Conservation (phyloP, 2,113 vertebrate genomes). For the Menura novaehollandiae region DNA sequence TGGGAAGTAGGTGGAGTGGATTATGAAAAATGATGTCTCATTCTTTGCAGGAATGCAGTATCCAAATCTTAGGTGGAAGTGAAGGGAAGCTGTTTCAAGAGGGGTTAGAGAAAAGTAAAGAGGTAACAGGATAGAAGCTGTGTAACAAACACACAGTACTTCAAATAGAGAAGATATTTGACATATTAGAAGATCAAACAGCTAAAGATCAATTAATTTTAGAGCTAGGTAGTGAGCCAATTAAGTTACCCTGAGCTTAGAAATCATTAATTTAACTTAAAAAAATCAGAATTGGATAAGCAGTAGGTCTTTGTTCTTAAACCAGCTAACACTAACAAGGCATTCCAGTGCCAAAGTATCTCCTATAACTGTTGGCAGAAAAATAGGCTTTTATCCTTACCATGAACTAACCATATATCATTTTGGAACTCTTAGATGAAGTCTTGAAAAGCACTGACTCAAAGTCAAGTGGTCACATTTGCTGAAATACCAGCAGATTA, state of each 20-base stretch:
- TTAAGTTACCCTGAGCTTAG: not conserved
- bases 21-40: conserved; percentile 31
- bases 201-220: not conserved
- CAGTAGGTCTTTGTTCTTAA: not conserved
- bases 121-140: fast-evolving
- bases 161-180: not conserved
- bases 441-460: not conserved
- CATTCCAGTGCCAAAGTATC: not conserved
- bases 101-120: not conserved
- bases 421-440: not conserved
- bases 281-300: not conserved
- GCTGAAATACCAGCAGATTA: not conserved
- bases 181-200: not conserved
- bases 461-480: not conserved
- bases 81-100: conserved; percentile 4
- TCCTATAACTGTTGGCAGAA: not conserved
- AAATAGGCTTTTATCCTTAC: not conserved
- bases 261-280: not conserved
- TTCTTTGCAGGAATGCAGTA: conserved; percentile 9
- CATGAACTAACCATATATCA: not conserved
- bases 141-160: not conserved
- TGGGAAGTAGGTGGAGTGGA: conserved; percentile 58
- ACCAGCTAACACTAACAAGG: not conserved
- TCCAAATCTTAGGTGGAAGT: not conserved
- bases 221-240: not conserved